A percentile compares a stretch with the other conserved stretches of the same genome.
phyloP scores from a whole-genome alignment of 2,888 invertebrate species.

The Agrilus cyanescens region DNA sequence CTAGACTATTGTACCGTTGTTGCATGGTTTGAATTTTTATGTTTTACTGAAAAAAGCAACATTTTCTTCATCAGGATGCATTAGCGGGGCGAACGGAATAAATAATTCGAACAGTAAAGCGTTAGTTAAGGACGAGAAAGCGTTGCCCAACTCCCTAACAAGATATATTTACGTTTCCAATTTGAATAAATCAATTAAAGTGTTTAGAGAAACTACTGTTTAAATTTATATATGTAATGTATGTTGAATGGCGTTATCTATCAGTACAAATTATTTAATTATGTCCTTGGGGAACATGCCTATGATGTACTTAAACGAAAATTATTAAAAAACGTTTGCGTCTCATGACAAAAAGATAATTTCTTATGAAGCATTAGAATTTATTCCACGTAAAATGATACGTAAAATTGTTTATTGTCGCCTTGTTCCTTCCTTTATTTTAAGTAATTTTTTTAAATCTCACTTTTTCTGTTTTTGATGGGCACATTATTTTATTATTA shows the following conservation, averaged over 20 bases:
- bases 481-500: neutral
- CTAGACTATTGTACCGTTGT: neutral
- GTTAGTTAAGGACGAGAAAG: slow-evolving; percentile 21
- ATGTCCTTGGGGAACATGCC: too few species aligned
- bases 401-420: too few species aligned
- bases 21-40: slow-evolving; percentile 1
- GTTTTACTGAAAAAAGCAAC: neutral
- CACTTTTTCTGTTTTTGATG: too few species aligned
- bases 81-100: neutral
- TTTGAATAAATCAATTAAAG: slow-evolving; percentile 33
- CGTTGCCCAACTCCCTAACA: slow-evolving; percentile 22
- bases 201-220: slow-evolving; percentile 36
- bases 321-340: too few species aligned
- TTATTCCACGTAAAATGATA: too few species aligned
- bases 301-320: too few species aligned
- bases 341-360: too few species aligned
- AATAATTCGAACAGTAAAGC: neutral
- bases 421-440: too few species aligned
- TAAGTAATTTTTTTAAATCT: too few species aligned
- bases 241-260: too few species aligned
- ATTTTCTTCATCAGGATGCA: neutral
- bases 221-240: slow-evolving; percentile 16
- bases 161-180: slow-evolving; percentile 34
- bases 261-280: too few species aligned
- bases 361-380: too few species aligned